Evolutionary conservation across 2,888 invertebrate genomes (phyloP), one percentile per base, ranked within the genome.

Genomic region (Eupithecia insigniata): DNA sequence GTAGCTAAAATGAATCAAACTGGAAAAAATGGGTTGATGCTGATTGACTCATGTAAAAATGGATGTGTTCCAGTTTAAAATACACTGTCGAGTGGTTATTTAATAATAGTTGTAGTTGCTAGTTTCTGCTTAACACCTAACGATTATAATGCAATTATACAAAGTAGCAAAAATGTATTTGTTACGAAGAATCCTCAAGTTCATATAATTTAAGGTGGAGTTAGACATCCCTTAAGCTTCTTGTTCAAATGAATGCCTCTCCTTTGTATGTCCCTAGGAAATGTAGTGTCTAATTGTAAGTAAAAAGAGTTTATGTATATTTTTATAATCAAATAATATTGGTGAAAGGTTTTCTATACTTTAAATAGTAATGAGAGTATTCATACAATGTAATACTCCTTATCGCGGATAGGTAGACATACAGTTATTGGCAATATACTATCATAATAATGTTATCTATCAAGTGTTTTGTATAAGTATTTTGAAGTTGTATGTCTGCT

Each of bases 331-430:
- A 74, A 71, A 77, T 73, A 75, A 71, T 79, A 77, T 77, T 78
- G 79, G 79, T 78, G 79, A 75, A 78, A 73, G 79, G 79, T 78
- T 74, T 70, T 69, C 61, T 74, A 69, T 71, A 71, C 73, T 76
- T 67, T 72, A 71, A 66, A 73, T 62, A 66, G 22, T 70, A 55
- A n/a, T 43, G n/a, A 55, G 76, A 77, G 78, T 78, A 77, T 79
- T 78, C 79, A 79, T 79, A 70, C 74, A 79, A 79, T 77, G 79
- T 67, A 78, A 79, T 78, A 75, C 79, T 78, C 75, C 66, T 62
- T 39, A 55, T 68, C 51, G 70, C 28, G 36, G 74, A 67, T 72
- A 73, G 76, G 72, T 69, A 73, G 77, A 69, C 70, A 69, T n/a
- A 46, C 69, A 71, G 67, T 14, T 26, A 28, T 14, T 69, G 46